Evolutionary conservation across 37 sponge, comb jelly and placozoan species (phyloP).

Genomic region (Mnemiopsis leidyi): DNA sequence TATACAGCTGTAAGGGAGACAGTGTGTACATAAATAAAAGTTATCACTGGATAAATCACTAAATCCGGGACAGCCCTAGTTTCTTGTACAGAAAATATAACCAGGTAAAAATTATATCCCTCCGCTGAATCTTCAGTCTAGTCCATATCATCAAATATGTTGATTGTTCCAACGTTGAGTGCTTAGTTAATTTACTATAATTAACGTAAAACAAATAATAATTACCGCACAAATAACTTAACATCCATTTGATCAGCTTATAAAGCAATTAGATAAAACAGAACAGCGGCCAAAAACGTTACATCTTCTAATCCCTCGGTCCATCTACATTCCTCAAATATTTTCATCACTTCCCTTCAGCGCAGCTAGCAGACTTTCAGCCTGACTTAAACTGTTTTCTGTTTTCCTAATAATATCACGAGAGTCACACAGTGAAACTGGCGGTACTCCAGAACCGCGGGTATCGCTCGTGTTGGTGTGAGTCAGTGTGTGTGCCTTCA

Average conservation of each 20-base stretch:
- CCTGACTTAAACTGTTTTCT: not conserved
- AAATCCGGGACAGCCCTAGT: too few species aligned
- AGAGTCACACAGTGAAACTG: too few species aligned
- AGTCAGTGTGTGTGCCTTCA: constrained; percentile 22
- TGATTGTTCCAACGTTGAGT: too few species aligned
- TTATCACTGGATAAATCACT: too few species aligned
- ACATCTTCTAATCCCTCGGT: not conserved
- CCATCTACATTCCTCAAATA: not conserved
- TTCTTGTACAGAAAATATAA: too few species aligned
- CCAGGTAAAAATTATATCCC: too few species aligned
- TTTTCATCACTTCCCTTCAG: not conserved
- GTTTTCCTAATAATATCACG: not conserved
- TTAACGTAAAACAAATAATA: not conserved
- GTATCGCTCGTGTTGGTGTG: too few species aligned
- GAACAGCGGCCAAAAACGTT: not conserved
- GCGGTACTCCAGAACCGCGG: too few species aligned
- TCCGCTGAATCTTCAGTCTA: too few species aligned
- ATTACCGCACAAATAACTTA: not conserved
- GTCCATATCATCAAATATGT: too few species aligned
- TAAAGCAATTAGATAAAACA: not conserved
- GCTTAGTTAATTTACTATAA: not conserved
- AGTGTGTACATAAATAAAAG: too few species aligned
- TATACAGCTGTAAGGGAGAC: too few species aligned
- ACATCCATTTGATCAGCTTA: not conserved
- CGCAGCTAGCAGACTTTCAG: not conserved